A percentile compares a stretch with the other conserved stretches of the same genome.
Conservation (phyloP, 2,113 vertebrate genomes). For the Donacobius atricapilla region DNA sequence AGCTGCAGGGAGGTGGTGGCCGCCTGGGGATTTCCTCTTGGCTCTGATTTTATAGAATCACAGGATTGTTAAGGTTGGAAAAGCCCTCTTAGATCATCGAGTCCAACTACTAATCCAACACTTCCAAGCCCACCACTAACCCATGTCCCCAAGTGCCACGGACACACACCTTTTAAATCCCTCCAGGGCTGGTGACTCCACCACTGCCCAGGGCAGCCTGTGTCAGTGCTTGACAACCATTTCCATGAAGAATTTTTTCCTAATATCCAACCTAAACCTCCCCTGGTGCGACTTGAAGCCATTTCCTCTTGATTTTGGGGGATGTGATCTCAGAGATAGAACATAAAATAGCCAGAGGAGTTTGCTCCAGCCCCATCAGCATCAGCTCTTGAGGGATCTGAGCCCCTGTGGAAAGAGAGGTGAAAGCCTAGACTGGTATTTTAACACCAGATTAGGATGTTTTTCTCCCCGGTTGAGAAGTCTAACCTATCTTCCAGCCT, state of each 20-base stretch:
- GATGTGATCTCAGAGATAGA: background rate
- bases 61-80: background rate
- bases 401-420: background rate
- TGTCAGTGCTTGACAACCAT: background rate
- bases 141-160: background rate
- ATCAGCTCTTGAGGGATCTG: background rate
- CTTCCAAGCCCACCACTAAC: background rate
- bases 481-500: background rate
- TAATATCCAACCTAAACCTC: background rate
- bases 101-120: background rate
- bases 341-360: background rate
- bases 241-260: background rate
- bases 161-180: background rate
- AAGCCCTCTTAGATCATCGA: background rate
- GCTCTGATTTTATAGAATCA: background rate
- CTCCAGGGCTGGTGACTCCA: background rate
- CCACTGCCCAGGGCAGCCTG: background rate
- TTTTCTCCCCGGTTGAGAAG: background rate
- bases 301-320: background rate
- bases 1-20: background rate
- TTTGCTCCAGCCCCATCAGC: accelerated
- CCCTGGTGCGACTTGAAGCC: background rate
- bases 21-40: background rate
- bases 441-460: background rate
- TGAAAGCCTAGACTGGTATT: background rate